Evolutionary conservation across 2,797 vertebrate species (phyloP).

Genomic region (Coranthus polyacanthus): DNA sequence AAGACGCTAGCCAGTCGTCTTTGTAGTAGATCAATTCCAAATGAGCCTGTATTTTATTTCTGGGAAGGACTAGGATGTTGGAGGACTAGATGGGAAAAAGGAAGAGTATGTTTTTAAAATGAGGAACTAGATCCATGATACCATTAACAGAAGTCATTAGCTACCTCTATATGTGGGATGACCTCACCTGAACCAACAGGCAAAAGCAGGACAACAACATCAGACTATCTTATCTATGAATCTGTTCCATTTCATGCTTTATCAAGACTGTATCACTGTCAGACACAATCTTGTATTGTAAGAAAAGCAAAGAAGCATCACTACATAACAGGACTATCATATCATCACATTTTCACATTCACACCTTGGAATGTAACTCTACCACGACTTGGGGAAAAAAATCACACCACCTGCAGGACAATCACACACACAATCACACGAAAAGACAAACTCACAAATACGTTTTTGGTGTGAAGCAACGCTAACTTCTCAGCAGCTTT

Average conservation of each 20-base stretch:
- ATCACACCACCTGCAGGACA: slow-evolving; percentile 31
- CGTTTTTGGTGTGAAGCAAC: not conserved
- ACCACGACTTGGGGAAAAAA: slow-evolving; percentile 37
- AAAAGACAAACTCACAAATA: not conserved
- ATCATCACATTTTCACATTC: slow-evolving; percentile 27
- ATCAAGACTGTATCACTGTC: too few relatives aligned
- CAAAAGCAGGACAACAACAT: slow-evolving; percentile 16
- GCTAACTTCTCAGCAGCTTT: too few relatives aligned
- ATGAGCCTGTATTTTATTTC: slow-evolving; percentile 71
- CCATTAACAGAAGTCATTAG: slow-evolving; percentile 61
- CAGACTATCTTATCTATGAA: too few relatives aligned
- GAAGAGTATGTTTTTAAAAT: slow-evolving; percentile 38
- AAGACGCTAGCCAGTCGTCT: slow-evolving; percentile 65
- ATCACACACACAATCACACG: not conserved
- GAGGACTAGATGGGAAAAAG: slow-evolving; percentile 33
- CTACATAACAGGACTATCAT: slow-evolving; percentile 4
- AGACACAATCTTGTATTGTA: not conserved
- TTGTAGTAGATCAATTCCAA: slow-evolving; percentile 83
- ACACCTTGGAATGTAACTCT: slow-evolving; percentile 32
- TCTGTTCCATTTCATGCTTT: too few relatives aligned
- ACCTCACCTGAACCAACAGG: slow-evolving; percentile 29
- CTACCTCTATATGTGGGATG: slow-evolving; percentile 34
- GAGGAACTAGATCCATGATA: slow-evolving; percentile 29
- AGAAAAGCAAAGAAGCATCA: slow-evolving; percentile 13
- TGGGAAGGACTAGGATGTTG: slow-evolving; percentile 42